Evolutionary conservation across 2,888 invertebrate genomes (phyloP).

Genomic region (Epicampocera succincta): DNA sequence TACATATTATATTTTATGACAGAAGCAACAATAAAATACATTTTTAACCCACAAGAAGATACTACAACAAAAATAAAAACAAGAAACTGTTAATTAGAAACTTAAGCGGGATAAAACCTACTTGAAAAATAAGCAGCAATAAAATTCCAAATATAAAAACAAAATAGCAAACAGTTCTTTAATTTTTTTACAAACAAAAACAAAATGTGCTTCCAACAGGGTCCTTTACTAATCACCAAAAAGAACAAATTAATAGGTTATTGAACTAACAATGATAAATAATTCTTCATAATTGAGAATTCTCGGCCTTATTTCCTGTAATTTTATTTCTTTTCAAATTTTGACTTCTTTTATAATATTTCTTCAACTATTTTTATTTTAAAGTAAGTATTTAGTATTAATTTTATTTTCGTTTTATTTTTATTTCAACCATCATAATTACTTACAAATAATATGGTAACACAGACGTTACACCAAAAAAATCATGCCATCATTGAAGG

Average conservation of each 20-base stretch:
- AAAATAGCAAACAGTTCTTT: constrained; percentile 7
- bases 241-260: constrained; percentile 27
- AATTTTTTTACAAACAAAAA: constrained; percentile 19
- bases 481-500: neutral
- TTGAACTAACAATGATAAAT: neutral
- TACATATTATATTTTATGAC: constrained; percentile 24
- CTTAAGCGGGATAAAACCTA: constrained; percentile 38
- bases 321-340: constrained; percentile 65
- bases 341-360: constrained; percentile 63
- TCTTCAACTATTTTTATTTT: constrained; percentile 17
- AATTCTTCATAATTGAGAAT: constrained; percentile 67
- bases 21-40: constrained; percentile 24
- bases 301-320: constrained; percentile 81
- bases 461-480: constrained; percentile 79
- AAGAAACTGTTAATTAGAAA: constrained; percentile 14
- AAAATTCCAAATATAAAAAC: constrained; percentile 52
- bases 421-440: constrained; percentile 5
- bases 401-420: constrained; percentile 49
- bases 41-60: constrained; percentile 45
- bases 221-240: constrained; percentile 63
- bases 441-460: constrained; percentile 37
- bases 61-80: constrained; percentile 16
- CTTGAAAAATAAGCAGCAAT: constrained; percentile 54
- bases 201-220: constrained; percentile 79
- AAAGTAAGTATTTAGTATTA: constrained; percentile 60